Evolutionary conservation across 2,888 invertebrate species (phyloP).

Genomic region (Agelastica alni): DNA sequence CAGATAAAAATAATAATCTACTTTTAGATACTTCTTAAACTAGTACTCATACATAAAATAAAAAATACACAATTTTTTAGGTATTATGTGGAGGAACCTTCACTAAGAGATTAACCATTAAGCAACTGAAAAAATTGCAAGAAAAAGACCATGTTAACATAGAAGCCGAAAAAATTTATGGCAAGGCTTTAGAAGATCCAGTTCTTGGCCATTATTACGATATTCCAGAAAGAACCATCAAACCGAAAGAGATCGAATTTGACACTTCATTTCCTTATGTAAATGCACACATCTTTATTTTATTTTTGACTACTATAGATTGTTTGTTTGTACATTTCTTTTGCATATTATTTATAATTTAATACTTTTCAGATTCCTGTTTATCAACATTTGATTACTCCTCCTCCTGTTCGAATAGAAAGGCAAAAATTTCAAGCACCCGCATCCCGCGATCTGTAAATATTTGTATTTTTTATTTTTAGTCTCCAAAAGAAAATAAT

Average conservation of each 20-base stretch:
- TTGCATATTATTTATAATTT: too few species aligned
- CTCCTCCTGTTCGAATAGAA: conserved; percentile 11
- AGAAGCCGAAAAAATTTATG: conserved; percentile 59
- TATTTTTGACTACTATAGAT: too few species aligned
- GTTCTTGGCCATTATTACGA: conserved; percentile 64
- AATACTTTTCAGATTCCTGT: conserved; percentile 18
- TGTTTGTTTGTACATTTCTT: too few species aligned
- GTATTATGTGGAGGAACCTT: conserved; percentile 50
- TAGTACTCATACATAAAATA: neutral
- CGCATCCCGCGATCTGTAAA: too few species aligned
- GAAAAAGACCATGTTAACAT: conserved; percentile 53
- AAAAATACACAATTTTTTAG: too few species aligned
- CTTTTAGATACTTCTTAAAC: neutral
- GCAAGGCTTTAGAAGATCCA: conserved; percentile 61
- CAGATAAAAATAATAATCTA: too few species aligned
- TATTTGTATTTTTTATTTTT: too few species aligned
- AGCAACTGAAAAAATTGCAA: conserved; percentile 59
- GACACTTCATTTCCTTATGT: conserved; percentile 67
- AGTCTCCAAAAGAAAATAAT: neutral
- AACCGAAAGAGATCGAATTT: conserved; percentile 60
- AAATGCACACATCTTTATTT: too few species aligned
- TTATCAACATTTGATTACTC: conserved; percentile 26
- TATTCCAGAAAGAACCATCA: conserved; percentile 61
- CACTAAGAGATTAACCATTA: conserved; percentile 58
- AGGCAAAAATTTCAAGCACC: neutral